These are phyloP conservation scores for Brevipalpus yothersi DNA, from an alignment of 1,140 invertebrate species.

Conservation along the genomic window DNA sequence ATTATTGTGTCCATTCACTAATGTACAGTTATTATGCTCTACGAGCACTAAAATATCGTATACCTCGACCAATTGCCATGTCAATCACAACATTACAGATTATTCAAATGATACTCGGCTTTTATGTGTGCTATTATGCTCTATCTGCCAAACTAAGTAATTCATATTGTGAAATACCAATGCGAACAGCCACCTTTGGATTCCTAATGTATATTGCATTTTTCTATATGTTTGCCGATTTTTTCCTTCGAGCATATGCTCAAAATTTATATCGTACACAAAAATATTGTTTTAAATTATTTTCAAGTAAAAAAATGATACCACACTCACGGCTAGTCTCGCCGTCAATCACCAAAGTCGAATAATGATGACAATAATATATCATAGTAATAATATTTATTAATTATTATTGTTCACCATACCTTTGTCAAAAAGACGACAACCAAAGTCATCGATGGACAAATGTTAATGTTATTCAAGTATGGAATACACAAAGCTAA, in stretches of 20 bases:
- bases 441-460: too few species aligned
- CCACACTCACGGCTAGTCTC: too few species aligned
- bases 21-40: conserved; percentile 96
- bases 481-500: too few species aligned
- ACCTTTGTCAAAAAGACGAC: too few species aligned
- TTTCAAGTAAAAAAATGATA: too few species aligned
- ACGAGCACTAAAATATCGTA: conserved; percentile 56
- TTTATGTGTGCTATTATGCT: conserved; percentile 69
- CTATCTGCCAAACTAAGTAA: conserved; percentile 21
- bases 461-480: too few species aligned
- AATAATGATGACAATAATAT: too few species aligned
- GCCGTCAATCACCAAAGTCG: too few species aligned
- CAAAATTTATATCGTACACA: neutral
- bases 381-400: too few species aligned
- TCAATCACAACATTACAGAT: conserved; percentile 74
- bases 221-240: conserved; percentile 62
- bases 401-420: too few species aligned
- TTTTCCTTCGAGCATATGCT: conserved; percentile 74
- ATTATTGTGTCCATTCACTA: conserved; percentile 84
- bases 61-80: conserved; percentile 62
- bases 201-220: conserved; percentile 36
- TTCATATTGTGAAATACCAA: conserved; percentile 20
- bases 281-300: too few species aligned
- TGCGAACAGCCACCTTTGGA: conserved; percentile 21
- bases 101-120: conserved; percentile 84